Evolutionary conservation across 2,113 vertebrate genomes (phyloP), one percentile per base, ranked within the genome.

Genomic region (Himantopus leucocephalus): DNA sequence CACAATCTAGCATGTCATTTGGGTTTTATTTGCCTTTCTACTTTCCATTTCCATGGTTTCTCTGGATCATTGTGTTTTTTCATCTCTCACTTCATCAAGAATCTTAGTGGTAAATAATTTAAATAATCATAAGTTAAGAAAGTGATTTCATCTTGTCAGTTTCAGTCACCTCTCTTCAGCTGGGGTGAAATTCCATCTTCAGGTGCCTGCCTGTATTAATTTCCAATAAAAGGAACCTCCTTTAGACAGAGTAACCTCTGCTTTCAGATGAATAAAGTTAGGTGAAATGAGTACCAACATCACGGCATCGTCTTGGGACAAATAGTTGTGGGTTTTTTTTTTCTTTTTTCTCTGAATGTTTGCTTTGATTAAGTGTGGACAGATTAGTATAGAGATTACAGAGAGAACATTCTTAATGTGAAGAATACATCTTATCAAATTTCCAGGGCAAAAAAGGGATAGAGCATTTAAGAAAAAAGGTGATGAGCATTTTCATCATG

Each of bases 81-180:
- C 63, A 35, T 96, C 68, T 85, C 53, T 95, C 67, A 34, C 56
- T 86, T 56, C 66, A 76, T 29, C 48, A 12, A n/a, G 21, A 96
- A 60, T 92, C 88, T 76, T n/a, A 63, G 53, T 85, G 64, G 30
- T 78, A 92, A 95, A 90, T 88, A 80, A 92, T 94, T 94, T 91
- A 87, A 58, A 73, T 67, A 30, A 84, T 39, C 16, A 5, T 19
- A 39, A 78, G 7, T 45, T 10, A 64, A 56, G 58, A 43, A 77
- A 45, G 15, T 45, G 3, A 47, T 66, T 75, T 83, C 1, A 4
- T 59, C 34, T 32, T 43, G 35, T 22, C 22, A 34, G 19, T 82
- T 91, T 66, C 52, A 21, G 12, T 73, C 6, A 60, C 39, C n/a
- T 88, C 8, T 59, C 23, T 84, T 58, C 48, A 63, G 7, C 3